A percentile compares a stretch with the other conserved stretches of the same genome.
These are phyloP conservation scores for Dendronephthya gigantea DNA, from an alignment of 64 coral and sea anemone species.

Conservation along the genomic window DNA sequence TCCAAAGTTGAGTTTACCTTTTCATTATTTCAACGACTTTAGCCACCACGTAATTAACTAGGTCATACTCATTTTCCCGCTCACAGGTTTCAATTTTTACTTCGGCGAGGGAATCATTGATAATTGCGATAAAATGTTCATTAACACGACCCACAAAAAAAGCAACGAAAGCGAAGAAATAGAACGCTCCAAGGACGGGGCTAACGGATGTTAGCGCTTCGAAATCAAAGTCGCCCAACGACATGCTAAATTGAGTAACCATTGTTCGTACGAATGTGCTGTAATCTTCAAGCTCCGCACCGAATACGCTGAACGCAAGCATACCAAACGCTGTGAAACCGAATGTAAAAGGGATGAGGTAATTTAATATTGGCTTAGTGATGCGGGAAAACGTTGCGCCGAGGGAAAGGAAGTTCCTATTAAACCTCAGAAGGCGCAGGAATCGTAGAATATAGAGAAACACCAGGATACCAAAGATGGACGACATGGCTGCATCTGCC, in stretches of 20 bases:
- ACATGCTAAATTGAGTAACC: conserved; percentile 58
- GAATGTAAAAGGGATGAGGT: conserved; percentile 51
- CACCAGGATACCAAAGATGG: conserved; percentile 58
- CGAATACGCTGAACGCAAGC: conserved; percentile 47
- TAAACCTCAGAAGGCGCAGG: conserved; percentile 72
- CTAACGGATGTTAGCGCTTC: conserved; percentile 15
- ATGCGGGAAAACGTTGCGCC: conserved; percentile 47
- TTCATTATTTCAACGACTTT: no score
- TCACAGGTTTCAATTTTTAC: conserved; percentile 50
- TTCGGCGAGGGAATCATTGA: conserved; percentile 67
- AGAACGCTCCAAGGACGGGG: conserved; percentile 41
- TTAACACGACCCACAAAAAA: conserved; percentile 68
- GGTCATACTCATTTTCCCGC: conserved; percentile 66
- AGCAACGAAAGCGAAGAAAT: conserved; percentile 84
- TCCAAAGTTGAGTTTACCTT: no score
- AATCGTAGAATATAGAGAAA: conserved; percentile 66
- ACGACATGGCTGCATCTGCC: conserved; percentile 46
- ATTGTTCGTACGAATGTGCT: conserved; percentile 31
- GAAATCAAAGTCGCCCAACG: conserved; percentile 88
- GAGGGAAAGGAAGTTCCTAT: conserved; percentile 37
- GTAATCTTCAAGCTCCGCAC: conserved; percentile 32
- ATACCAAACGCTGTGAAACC: conserved; percentile 33
- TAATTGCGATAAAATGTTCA: conserved; percentile 92
- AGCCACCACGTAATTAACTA: conserved; percentile 55
- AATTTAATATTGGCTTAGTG: conserved; percentile 46